These are phyloP conservation scores for Rynchops niger DNA, from an alignment of 2,113 vertebrate genomes.

Conservation along the genomic window DNA sequence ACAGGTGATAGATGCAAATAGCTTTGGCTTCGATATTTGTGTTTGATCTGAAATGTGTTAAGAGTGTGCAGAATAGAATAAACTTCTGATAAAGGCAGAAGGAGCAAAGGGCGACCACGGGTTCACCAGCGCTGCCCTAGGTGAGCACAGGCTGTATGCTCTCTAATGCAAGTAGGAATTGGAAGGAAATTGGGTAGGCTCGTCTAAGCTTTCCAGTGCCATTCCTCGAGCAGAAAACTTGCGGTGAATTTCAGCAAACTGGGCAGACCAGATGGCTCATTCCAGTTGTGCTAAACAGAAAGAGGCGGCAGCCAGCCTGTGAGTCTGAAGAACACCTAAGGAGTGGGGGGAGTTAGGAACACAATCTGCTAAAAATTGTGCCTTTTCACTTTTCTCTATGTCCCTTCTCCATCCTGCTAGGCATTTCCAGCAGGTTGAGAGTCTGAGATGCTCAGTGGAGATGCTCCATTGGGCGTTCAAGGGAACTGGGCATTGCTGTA, in stretches of 20 bases:
- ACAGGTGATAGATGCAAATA: constrained; percentile 30
- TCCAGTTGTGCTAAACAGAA: neutral
- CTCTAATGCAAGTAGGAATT: no score
- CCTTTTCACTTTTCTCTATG: neutral
- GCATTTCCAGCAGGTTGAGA: neutral
- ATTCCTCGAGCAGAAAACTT: neutral
- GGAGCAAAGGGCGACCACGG: fast-evolving
- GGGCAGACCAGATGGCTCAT: neutral
- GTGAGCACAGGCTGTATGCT: neutral
- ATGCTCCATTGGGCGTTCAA: fast-evolving
- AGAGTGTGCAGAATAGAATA: neutral
- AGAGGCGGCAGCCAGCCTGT: neutral
- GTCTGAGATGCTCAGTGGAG: neutral
- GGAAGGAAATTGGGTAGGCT: neutral
- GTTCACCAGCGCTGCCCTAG: neutral
- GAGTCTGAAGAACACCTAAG: neutral
- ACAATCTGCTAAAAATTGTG: neutral
- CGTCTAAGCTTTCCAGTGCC: neutral
- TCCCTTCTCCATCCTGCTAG: neutral
- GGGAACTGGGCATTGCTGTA: neutral
- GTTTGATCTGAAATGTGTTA: neutral
- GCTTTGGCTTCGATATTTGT: constrained; percentile 15
- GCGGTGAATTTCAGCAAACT: neutral
- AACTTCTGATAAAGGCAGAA: neutral
- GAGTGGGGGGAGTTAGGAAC: no score